Evolutionary conservation across 2,888 invertebrate genomes (phyloP).

Genomic region (Spatulosminthurus flaviceps): DNA sequence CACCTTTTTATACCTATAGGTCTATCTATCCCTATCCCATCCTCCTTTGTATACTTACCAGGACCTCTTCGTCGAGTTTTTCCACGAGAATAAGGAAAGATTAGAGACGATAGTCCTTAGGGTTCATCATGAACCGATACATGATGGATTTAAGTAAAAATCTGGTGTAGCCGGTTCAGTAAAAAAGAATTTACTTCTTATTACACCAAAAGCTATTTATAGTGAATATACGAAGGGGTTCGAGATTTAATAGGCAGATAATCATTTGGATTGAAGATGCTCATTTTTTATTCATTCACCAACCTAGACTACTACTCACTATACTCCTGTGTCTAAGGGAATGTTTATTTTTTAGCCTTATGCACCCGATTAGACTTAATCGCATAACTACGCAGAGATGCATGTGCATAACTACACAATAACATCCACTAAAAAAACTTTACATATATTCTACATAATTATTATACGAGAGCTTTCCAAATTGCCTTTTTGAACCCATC

Average conservation of each 20-base stretch:
- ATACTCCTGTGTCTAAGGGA: no score
- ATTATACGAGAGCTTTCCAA: no score
- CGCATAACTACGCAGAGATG: no score
- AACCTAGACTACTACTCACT: neutral
- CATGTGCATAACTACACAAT: no score
- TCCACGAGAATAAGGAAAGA: neutral
- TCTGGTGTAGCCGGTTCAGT: constrained; percentile 52
- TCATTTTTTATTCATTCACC: constrained; percentile 24
- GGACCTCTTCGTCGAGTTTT: neutral
- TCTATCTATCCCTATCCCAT: no score
- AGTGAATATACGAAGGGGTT: constrained; percentile 34
- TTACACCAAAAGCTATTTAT: constrained; percentile 50
- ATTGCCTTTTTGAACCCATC: no score
- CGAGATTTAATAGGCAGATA: neutral
- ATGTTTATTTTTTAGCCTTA: no score
- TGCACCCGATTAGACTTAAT: no score
- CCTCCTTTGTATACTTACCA: no score
- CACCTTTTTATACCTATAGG: no score
- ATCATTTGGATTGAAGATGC: constrained; percentile 23
- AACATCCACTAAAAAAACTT: no score
- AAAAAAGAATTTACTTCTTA: constrained; percentile 9
- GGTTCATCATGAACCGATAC: constrained; percentile 27
- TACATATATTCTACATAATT: no score
- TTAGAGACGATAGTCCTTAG: constrained; percentile 35
- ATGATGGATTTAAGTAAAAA: constrained; percentile 48